These are phyloP conservation scores for Habroteleia sp. DNA, from an alignment of 2,888 invertebrate genomes.

Conservation along the genomic window DNA sequence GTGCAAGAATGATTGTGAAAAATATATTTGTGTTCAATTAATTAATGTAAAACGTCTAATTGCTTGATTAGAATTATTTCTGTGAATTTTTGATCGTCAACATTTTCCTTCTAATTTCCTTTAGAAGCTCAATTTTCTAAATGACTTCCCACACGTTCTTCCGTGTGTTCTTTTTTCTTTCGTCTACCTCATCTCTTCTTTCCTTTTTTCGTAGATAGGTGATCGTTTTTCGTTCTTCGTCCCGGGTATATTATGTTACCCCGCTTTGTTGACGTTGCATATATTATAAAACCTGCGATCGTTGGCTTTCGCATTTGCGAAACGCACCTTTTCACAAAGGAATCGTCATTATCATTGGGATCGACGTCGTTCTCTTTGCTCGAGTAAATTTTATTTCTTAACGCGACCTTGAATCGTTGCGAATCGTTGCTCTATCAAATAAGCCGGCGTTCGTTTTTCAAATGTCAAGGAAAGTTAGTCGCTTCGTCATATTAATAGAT, in stretches of 20 bases:
- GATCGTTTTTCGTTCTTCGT: slow-evolving; percentile 24
- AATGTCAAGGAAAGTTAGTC: slow-evolving; percentile 57
- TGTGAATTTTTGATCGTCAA: too few species aligned
- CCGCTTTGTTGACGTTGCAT: slow-evolving; percentile 58
- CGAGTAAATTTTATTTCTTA: slow-evolving; percentile 36
- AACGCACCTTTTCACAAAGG: slow-evolving; percentile 24
- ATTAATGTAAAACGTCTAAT: too few species aligned
- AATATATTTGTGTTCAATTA: neutral
- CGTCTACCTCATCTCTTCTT: neutral
- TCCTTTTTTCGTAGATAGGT: slow-evolving; percentile 20
- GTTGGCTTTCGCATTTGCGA: slow-evolving; percentile 9
- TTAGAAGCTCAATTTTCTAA: slow-evolving; percentile 3
- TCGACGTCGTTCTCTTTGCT: slow-evolving; percentile 25
- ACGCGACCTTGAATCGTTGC: slow-evolving; percentile 45
- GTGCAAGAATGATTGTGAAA: too few species aligned
- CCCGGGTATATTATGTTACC: slow-evolving; percentile 18
- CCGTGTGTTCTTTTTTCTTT: slow-evolving; percentile 2
- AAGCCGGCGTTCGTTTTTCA: slow-evolving; percentile 15
- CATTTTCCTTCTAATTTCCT: slow-evolving; percentile 12
- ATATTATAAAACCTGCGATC: slow-evolving; percentile 44
- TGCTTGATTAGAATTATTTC: too few species aligned
- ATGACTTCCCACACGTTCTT: slow-evolving; percentile 30
- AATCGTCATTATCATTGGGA: slow-evolving; percentile 31
- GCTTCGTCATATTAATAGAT: slow-evolving; percentile 50
- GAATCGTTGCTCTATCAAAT: slow-evolving; percentile 36